These are phyloP conservation scores for Telmatherina bonti DNA, from an alignment of 2,797 vertebrate species.

Conservation along the genomic window DNA sequence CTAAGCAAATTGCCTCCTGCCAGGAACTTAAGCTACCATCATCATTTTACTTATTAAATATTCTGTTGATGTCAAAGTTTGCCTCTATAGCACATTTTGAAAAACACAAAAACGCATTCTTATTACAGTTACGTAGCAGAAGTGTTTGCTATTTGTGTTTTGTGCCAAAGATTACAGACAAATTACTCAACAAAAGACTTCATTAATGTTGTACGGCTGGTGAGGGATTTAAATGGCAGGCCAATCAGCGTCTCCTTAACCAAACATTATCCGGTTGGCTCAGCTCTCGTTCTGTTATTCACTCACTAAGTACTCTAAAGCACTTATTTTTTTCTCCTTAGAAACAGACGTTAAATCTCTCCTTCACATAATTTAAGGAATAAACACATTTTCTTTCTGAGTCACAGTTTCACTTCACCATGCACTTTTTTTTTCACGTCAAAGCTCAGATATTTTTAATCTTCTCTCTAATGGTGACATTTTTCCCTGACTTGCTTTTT, in stretches of 20 bases:
- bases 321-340: slow-evolving; percentile 69
- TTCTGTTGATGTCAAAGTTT: neutral
- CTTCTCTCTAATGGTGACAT: neutral
- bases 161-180: slow-evolving; percentile 8
- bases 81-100: neutral
- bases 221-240: slow-evolving; percentile 42
- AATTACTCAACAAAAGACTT: slow-evolving; percentile 49
- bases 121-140: neutral
- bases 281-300: slow-evolving; percentile 45
- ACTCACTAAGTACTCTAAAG: slow-evolving; percentile 58
- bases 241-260: slow-evolving; percentile 70
- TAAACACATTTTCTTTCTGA: slow-evolving; percentile 35
- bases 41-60: neutral
- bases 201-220: slow-evolving; percentile 33
- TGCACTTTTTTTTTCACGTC: neutral
- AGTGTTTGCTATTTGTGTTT: neutral
- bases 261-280: slow-evolving; percentile 50
- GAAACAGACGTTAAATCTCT: slow-evolving; percentile 50
- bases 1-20: neutral
- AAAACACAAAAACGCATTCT: neutral
- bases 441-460: neutral
- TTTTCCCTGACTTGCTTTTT: neutral
- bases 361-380: slow-evolving; percentile 34
- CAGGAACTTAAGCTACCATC: neutral
- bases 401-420: slow-evolving; percentile 1